Base-by-base conservation (phyloP, 92 coral and sea anemone species). In the Parazoanthus atlanticus region DNA sequence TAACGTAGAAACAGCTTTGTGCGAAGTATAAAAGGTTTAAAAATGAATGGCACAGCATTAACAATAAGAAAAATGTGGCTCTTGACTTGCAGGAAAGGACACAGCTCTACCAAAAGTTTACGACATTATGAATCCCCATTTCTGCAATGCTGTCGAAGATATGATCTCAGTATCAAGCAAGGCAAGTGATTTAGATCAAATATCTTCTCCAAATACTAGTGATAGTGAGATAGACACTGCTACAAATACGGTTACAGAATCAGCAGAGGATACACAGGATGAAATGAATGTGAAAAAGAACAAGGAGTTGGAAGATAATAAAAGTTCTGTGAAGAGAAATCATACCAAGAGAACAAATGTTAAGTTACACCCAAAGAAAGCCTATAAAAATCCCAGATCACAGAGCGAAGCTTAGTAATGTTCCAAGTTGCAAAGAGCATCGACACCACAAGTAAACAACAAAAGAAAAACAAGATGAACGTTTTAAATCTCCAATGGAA, bases 101-200 rank as follows among this genome's bases (percentile, higher is more conserved):
- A 36, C 1, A 36, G 38, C 38, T 36, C 38, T 36, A 36, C 38
- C 38, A 36, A 36, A 2, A 36, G 38, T 36, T 36, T 36, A 36
- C 38, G 3, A 36, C 38, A 5, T 0, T 36, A 36, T 36, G 38
- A 36, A 36, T 36, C 38, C 38, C 38, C 38, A 8, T 58, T 58
- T 13, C 25, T 58, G 25, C 25, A 1, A 58, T 13, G 67, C 16
- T 58, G 15, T 78, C 15, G 90, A 91, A 26, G 52, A 86, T 26
- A 89, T 91, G 94, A 74, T 86, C n/a, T 58, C 79, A 28, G 82
- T 91, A 31, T 78, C 79, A 31, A 89, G 88, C 78, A 92, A 89
- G 71, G 90, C 94, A 89, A 89, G 89, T 85, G 90, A 92, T 85
- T 70, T 85, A 16, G 16, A 54, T 5, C 67, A 58, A 58, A 58